These are phyloP conservation scores for Homarus gammarus DNA, from an alignment of 2,888 invertebrate species.

Conservation along the genomic window DNA sequence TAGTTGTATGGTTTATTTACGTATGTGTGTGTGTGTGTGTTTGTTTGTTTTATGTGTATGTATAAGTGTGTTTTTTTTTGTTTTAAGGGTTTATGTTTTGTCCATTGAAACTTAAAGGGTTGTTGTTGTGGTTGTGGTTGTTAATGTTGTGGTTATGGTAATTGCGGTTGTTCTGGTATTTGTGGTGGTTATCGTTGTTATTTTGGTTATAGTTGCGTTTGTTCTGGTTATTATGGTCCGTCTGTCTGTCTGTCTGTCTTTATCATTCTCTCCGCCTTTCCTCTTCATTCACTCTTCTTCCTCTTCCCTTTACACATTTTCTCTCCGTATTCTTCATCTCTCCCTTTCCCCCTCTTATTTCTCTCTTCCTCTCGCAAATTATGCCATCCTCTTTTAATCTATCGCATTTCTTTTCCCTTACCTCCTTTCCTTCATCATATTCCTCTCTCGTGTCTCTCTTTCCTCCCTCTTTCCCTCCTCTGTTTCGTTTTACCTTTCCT, in stretches of 20 bases:
- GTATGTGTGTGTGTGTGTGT: too few species aligned
- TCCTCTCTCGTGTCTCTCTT: not conserved
- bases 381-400: too few species aligned
- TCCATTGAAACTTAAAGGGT: too few species aligned
- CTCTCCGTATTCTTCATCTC: not conserved
- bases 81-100: too few species aligned
- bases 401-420: not conserved
- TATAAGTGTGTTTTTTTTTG: too few species aligned
- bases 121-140: not conserved
- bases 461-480: conserved; percentile 3
- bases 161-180: too few species aligned
- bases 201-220: too few species aligned
- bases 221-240: not conserved
- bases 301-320: not conserved
- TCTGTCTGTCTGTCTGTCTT: not conserved
- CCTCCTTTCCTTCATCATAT: not conserved
- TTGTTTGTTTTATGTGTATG: too few species aligned
- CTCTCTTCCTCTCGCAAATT: conserved; percentile 4
- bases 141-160: too few species aligned
- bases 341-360: not conserved
- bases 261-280: too few species aligned
- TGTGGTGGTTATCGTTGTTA: not conserved
- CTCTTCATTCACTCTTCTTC: not conserved
- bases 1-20: too few species aligned
- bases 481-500: not conserved